These are phyloP conservation scores for Hylyphantes graminicola DNA, from an alignment of 1,140 invertebrate species.

Conservation along the genomic window DNA sequence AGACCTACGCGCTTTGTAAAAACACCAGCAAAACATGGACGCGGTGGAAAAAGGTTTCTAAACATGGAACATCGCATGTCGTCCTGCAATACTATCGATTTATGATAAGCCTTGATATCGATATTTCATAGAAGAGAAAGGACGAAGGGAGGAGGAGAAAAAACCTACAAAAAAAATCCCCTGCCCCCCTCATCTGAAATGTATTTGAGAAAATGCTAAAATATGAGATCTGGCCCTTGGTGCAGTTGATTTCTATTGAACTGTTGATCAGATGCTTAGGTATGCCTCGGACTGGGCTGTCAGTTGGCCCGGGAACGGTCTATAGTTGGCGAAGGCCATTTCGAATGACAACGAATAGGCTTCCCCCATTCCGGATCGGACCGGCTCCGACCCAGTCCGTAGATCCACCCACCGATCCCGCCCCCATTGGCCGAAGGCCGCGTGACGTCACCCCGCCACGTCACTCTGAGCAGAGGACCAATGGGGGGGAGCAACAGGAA, in stretches of 20 bases:
- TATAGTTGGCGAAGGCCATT: constrained; percentile 58
- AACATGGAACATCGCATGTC: constrained; percentile 47
- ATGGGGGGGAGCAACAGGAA: constrained; percentile 53
- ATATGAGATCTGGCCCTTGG: constrained; percentile 51
- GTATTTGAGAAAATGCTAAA: constrained; percentile 60
- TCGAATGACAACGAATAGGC: constrained; percentile 60
- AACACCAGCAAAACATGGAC: too few species aligned
- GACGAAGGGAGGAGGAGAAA: constrained; percentile 7
- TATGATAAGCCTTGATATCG: constrained; percentile 55
- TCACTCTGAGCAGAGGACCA: constrained; percentile 39
- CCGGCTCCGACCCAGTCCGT: constrained; percentile 44
- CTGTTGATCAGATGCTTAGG: constrained; percentile 59
- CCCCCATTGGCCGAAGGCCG: constrained; percentile 57
- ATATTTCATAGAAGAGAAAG: constrained; percentile 47
- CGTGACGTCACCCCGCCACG: constrained; percentile 45
- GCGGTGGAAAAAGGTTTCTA: constrained; percentile 14
- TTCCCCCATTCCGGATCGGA: constrained; percentile 57
- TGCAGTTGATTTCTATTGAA: constrained; percentile 57
- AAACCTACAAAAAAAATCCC: constrained; percentile 30
- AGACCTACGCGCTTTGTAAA: too few species aligned
- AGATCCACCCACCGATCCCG: constrained; percentile 58
- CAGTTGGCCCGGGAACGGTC: constrained; percentile 53
- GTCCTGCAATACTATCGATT: constrained; percentile 46
- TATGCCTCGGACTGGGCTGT: constrained; percentile 58
- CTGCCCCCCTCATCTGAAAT: constrained; percentile 49